phyloP scores from a whole-genome alignment of 2,888 invertebrate genomes.

The Lissonota sp. region DNA sequence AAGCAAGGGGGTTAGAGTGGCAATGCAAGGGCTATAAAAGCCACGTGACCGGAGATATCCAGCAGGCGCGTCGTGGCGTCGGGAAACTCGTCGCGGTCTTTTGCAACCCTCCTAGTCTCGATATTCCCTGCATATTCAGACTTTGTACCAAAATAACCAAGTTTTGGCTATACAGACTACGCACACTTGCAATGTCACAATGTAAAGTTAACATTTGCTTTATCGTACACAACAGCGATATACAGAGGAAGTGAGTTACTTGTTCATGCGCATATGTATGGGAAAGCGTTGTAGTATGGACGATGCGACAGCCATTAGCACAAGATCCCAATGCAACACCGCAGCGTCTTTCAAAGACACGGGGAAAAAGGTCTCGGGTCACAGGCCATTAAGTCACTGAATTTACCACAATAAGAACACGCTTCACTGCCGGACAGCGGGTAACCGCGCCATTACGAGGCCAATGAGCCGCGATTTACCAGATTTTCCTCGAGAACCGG shows the following conservation, averaged over 20 bases:
- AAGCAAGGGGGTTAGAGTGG: constrained; percentile 34
- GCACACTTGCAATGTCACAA: not conserved
- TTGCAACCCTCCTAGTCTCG: constrained; percentile 68
- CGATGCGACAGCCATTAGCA: constrained; percentile 17
- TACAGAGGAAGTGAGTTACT: not conserved
- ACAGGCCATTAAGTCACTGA: constrained; percentile 81
- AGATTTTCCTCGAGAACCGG: constrained; percentile 78
- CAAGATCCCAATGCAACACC: not conserved
- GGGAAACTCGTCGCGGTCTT: constrained; percentile 76
- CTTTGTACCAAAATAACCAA: constrained; percentile 75
- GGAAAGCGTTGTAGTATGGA: constrained; percentile 13
- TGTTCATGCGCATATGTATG: not conserved
- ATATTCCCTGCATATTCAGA: constrained; percentile 8
- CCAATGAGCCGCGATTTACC: constrained; percentile 81
- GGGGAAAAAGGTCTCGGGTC: constrained; percentile 72
- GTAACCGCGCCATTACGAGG: constrained; percentile 83
- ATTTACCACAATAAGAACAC: constrained; percentile 78
- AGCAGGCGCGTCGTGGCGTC: constrained; percentile 80
- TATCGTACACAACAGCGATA: not conserved
- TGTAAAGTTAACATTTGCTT: not conserved
- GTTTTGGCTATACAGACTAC: constrained; percentile 69
- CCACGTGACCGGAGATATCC: constrained; percentile 83
- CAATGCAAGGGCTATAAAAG: constrained; percentile 74
- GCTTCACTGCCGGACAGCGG: constrained; percentile 78
- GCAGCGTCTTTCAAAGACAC: constrained; percentile 49